Base-by-base conservation (phyloP, 2,797 vertebrate species). In the Alectoris magna region DNA sequence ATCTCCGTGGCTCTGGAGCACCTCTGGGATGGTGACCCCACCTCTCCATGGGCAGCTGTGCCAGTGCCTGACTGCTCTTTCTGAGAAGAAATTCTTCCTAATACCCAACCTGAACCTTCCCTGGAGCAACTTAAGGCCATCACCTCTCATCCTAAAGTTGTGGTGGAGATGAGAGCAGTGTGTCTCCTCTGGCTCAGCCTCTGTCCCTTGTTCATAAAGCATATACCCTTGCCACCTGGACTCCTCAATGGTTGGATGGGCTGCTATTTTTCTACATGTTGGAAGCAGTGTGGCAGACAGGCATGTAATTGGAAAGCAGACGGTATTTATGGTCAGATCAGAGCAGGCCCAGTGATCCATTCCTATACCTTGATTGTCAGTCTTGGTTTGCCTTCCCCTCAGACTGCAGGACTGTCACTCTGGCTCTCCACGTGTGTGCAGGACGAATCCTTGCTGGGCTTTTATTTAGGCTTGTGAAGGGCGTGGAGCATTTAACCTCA, bases 321-420 rank as follows among this genome's bases (percentile, higher is more conserved):
- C 53, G n/a, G 48, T 29, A 82, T 60, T 87, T 91, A 74, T 53
- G 17, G 19, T 48, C 36, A 31, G 56, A 24, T 72, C 21, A 21
- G 53, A 36, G 38, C 71, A 59, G 39, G n/a, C 18, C 43, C 64
- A 18, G 10, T 64, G 49, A 34, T 29, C 51, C 7, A 2, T 64
- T 44, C 44, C 41, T 10, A 5, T 24, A 22, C 36, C 24, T 38
- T 64, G 72, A 12, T 43, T 3, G 2, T 11, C 7, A 21, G 31
- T 11, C 66, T 64, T 34, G 5, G 16, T 56, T 80, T 80, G 53
- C 44, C 72, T 91, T 80, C 21, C 26, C 21, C 71, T 82, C 5
- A 0, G 15, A 13, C 8, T 39, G 9, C 21, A 4, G 2, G 4
- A 16, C 66, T 43, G 46, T 48, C 43, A 2, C 5, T 1, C 17